Percentiles rank a stretch among this genome's conserved stretches.
Conservation (phyloP, 2,888 invertebrate species). For the Petrolisthes manimaculis region DNA sequence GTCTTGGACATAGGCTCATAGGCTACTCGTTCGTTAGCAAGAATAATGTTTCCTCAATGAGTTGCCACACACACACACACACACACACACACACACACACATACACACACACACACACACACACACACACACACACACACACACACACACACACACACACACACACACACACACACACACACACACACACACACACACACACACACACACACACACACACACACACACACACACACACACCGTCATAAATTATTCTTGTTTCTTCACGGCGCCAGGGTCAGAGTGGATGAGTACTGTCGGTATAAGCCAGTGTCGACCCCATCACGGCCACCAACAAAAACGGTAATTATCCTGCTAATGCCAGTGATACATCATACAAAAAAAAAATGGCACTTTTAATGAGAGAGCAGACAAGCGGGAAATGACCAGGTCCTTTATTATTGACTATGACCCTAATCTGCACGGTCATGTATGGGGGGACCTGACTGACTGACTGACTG, state of each 20-base stretch:
- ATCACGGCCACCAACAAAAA: not conserved
- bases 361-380: constrained; percentile 23
- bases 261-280: not conserved
- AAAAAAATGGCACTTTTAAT: constrained; percentile 10
- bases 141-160: too few species aligned
- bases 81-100: too few species aligned
- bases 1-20: too few species aligned
- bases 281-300: not conserved
- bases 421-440: constrained; percentile 1
- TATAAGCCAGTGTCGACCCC: constrained; percentile 8
- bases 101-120: too few species aligned
- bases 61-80: not conserved
- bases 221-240: too few species aligned
- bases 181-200: too few species aligned
- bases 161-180: too few species aligned
- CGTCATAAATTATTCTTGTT: too few species aligned
- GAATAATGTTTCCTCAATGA: not conserved
- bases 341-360: constrained; percentile 25
- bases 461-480: not conserved
- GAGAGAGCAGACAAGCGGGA: constrained; percentile 19
- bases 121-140: too few species aligned
- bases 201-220: too few species aligned
- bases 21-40: not conserved
- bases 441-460: not conserved
- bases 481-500: too few species aligned